phyloP scores from a whole-genome alignment of 2,797 vertebrate genomes.

The Sebastes hubbsi region DNA sequence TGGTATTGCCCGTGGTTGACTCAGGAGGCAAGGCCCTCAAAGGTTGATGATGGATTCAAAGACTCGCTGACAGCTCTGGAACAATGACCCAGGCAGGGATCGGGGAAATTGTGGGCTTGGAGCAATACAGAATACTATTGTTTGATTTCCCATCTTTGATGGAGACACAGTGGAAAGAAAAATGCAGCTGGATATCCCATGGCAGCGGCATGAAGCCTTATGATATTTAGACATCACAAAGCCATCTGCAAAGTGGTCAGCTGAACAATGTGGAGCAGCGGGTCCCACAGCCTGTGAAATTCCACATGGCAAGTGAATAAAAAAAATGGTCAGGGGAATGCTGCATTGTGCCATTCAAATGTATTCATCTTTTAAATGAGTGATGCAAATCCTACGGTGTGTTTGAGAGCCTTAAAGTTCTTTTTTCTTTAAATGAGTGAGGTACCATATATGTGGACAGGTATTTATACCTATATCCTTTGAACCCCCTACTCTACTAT shows the following conservation, averaged over 20 bases:
- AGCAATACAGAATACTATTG: constrained; percentile 65
- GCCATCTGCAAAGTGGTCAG: constrained; percentile 55
- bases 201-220: constrained; percentile 24
- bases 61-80: constrained; percentile 61
- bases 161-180: constrained; percentile 57
- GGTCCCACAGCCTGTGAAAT: constrained; percentile 31
- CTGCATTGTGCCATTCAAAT: constrained; percentile 37
- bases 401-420: constrained; percentile 15
- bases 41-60: constrained; percentile 75
- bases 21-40: constrained; percentile 51
- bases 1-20: constrained; percentile 47
- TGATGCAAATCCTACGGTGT: constrained; percentile 17
- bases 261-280: constrained; percentile 29
- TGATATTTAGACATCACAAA: constrained; percentile 50
- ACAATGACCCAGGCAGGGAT: constrained; percentile 65
- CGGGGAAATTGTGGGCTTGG: constrained; percentile 52
- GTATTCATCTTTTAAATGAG: constrained; percentile 31
- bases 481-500: neutral
- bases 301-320: constrained; percentile 28
- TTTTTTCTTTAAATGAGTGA: neutral
- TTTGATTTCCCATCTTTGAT: constrained; percentile 71
- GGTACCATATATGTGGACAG: neutral
- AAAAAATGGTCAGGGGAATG: constrained; percentile 20
- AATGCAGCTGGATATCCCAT: constrained; percentile 49
- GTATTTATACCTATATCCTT: neutral